These are phyloP conservation scores for Sorex araneus DNA, from an alignment of 2,113 vertebrate genomes.

Conservation along the genomic window DNA sequence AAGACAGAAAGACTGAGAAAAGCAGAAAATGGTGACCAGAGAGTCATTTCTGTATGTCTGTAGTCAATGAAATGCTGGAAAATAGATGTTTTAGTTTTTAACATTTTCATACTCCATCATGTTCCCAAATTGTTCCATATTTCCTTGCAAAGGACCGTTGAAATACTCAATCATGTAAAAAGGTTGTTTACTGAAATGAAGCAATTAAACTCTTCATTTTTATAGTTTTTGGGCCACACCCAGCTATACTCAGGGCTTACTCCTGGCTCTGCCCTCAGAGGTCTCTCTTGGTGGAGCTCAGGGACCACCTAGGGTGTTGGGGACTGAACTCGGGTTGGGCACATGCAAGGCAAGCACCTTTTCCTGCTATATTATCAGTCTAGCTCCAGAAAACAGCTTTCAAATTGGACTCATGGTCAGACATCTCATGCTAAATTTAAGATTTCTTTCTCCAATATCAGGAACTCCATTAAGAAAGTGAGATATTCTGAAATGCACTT, in stretches of 20 bases:
- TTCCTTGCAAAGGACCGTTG: conserved; percentile 43
- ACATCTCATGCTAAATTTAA: conserved; percentile 7
- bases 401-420: conserved; percentile 54
- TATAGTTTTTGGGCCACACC: too few species aligned
- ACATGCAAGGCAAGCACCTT: too few species aligned
- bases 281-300: too few species aligned
- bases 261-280: too few species aligned
- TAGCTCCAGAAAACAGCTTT: not conserved
- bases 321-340: too few species aligned
- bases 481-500: conserved; percentile 48
- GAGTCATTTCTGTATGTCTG: not conserved
- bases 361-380: too few species aligned
- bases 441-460: conserved; percentile 24
- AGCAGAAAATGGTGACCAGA: not conserved
- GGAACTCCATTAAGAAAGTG: not conserved
- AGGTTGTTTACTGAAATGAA: not conserved
- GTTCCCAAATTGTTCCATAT: conserved; percentile 49
- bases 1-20: not conserved
- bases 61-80: conserved; percentile 44
- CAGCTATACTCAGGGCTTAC: too few species aligned
- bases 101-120: conserved; percentile 38
- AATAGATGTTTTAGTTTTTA: conserved; percentile 20
- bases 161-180: conserved; percentile 35
- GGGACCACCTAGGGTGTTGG: too few species aligned
- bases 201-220: not conserved